Base-by-base conservation (phyloP, 2,797 vertebrate genomes). In the Myripristis jacobus region DNA sequence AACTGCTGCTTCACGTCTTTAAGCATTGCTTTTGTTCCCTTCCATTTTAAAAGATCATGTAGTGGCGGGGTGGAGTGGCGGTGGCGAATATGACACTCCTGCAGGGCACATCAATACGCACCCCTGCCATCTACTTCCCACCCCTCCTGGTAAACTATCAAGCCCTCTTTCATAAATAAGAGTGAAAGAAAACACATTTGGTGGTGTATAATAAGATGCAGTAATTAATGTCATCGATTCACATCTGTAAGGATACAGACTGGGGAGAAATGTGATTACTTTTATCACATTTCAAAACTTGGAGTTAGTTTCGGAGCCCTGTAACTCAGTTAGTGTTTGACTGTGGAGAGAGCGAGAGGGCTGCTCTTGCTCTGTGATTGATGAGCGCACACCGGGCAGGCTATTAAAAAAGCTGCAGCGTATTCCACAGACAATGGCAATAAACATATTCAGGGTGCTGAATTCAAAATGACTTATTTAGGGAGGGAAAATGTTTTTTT, bases 151-250 rank as follows among this genome's bases (percentile, higher is more conserved):
- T 92, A 93, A 89, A 92, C 90, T 85, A 89, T 88, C 80, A 72
- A 81, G 73, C 89, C 88, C 86, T 79, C 89, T 92, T 94, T 96
- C 95, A 96, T 95, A 95, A 97, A 97, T 96, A 96, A 95, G 95
- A 94, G 95, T 95, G 88, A 90, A 88, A 90, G 82, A 95, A 96
- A 96, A 92, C 87, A 89, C 93, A 95, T 96, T 96, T 96, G n/a
- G 93, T 83, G 91, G 53, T 36, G 88, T 89, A 96, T 96, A 96
- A 97, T 96, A 95, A 95, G 93, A 95, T 95, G 95, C 94, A 92
- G 94, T 96, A 98, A 98, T 98, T 98, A 97, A 96, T 96, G 95
- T 95, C 96, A 98, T 97, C 94, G 95, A 96, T 97, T 97, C 96
- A 96, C 94, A 94, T 93, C 94, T 93, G 94, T 95, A 95, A 94